A percentile compares a stretch with the other conserved stretches of the same genome.
Evolutionary conservation across 2,888 invertebrate genomes (phyloP).

Genomic region (Empis stercorea): DNA sequence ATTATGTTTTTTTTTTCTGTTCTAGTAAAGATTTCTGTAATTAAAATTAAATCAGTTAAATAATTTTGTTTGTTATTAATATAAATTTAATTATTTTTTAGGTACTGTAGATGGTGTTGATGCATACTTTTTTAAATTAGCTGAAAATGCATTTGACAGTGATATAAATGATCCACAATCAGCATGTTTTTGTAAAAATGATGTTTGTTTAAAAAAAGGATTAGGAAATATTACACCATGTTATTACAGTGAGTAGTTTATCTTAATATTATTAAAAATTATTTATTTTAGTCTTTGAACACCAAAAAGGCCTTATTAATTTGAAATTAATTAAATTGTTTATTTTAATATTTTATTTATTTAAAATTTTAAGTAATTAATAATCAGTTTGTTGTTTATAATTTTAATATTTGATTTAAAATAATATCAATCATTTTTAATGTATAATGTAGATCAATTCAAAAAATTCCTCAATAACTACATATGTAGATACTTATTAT

Average conservation of each 20-base stretch:
- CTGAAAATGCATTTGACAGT: conserved; percentile 46
- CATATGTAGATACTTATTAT: no score
- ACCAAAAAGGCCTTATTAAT: no score
- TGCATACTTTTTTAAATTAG: conserved; percentile 47
- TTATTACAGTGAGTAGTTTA: conserved; percentile 48
- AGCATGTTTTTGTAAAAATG: conserved; percentile 47
- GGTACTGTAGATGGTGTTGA: conserved; percentile 40
- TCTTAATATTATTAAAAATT: not conserved
- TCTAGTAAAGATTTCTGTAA: no score
- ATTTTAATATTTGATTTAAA: no score
- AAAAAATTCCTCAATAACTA: no score
- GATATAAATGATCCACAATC: conserved; percentile 43
- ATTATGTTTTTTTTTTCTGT: no score
- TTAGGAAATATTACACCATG: conserved; percentile 57
- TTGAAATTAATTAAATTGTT: not conserved
- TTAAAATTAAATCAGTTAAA: no score
- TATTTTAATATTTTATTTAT: no score
- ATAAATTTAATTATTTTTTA: conserved; percentile 1
- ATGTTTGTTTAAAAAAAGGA: conserved; percentile 44
- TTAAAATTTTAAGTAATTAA: no score
- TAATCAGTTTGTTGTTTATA: no score
- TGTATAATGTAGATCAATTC: no score
- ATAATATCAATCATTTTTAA: no score
- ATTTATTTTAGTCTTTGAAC: not conserved
- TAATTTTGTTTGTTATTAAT: not conserved